Percentiles rank a stretch among this genome's conserved stretches.
Evolutionary conservation across 2,888 invertebrate species (phyloP).

Genomic region (Acleris cristana): DNA sequence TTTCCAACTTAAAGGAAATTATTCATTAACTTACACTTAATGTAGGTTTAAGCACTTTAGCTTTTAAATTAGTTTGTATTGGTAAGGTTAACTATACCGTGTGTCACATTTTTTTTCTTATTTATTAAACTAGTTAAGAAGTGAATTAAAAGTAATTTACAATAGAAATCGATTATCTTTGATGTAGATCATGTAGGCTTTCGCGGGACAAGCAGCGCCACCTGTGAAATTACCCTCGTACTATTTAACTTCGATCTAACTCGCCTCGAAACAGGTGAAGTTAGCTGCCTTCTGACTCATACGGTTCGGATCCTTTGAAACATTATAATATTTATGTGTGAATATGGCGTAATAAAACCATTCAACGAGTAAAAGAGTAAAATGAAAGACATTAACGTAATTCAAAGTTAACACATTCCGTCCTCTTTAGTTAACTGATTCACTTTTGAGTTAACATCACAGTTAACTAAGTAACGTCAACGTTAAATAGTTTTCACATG

Average conservation of each 20-base stretch:
- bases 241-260: constrained; percentile 23
- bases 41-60: too few relatives aligned
- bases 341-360: too few relatives aligned
- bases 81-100: too few relatives aligned
- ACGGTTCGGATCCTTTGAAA: neutral
- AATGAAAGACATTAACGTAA: neutral
- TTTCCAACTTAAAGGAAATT: neutral
- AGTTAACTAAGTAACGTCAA: constrained; percentile 18
- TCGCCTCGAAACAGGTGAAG: neutral
- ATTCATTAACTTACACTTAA: too few relatives aligned
- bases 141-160: too few relatives aligned
- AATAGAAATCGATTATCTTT: constrained; percentile 1
- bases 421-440: constrained; percentile 30
- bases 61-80: too few relatives aligned
- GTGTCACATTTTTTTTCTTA: too few relatives aligned
- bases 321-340: too few relatives aligned
- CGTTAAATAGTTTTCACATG: constrained; percentile 29
- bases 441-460: constrained; percentile 21
- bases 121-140: too few relatives aligned
- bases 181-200: constrained; percentile 40
- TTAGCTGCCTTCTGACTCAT: neutral
- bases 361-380: too few relatives aligned
- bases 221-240: constrained; percentile 42
- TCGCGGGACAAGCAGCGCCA: constrained; percentile 45
- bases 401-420: neutral